phyloP scores from a whole-genome alignment of 2,888 invertebrate genomes.

The Smittia aterrima region DNA sequence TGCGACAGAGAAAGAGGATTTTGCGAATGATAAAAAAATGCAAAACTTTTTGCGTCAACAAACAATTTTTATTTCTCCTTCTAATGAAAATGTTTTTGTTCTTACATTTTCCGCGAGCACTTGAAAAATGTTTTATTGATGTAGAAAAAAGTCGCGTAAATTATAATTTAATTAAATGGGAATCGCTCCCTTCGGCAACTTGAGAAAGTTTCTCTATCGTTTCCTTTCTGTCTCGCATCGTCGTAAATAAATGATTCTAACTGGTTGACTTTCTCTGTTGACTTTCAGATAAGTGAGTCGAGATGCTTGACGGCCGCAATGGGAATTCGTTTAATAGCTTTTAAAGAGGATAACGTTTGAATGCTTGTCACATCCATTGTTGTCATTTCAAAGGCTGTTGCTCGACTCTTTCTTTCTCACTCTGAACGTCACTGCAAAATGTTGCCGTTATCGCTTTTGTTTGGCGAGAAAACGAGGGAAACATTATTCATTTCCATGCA shows the following conservation, averaged over 20 bases:
- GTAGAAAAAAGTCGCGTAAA: not conserved
- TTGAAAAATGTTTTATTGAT: not conserved
- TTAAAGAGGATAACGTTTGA: not conserved
- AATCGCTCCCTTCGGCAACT: not conserved
- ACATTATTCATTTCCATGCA: conserved; percentile 40
- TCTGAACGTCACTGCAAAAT: not conserved
- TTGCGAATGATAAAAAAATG: not conserved
- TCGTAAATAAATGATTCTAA: not conserved
- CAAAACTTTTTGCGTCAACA: conserved; percentile 6
- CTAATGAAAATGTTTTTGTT: not conserved
- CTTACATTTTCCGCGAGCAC: not conserved
- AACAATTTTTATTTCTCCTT: not conserved
- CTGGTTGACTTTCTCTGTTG: conserved; percentile 4
- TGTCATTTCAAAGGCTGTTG: not conserved
- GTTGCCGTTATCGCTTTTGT: not conserved
- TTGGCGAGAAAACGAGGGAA: not conserved
- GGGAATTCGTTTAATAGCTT: not conserved
- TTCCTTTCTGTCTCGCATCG: not conserved
- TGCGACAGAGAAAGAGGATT: not conserved
- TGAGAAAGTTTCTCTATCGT: not conserved
- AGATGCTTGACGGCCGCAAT: not conserved
- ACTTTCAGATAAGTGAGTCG: conserved; percentile 1
- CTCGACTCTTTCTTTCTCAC: not conserved
- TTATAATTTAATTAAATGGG: conserved; percentile 24
- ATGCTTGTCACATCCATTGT: not conserved